These are phyloP conservation scores for Arrhamphus sclerolepis DNA, from an alignment of 2,797 vertebrate species.

Conservation along the genomic window DNA sequence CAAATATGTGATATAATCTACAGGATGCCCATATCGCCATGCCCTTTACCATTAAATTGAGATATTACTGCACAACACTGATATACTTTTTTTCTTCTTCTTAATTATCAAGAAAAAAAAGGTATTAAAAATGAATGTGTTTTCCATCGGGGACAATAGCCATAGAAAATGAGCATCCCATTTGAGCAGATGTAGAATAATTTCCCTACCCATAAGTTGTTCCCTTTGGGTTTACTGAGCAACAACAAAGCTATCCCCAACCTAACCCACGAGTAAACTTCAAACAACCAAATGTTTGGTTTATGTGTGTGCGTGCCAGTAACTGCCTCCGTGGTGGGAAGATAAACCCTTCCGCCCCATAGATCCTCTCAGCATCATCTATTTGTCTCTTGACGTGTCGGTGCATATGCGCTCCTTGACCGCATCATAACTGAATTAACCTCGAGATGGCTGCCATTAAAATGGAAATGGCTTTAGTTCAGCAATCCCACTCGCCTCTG, in stretches of 20 bases:
- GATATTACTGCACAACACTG: neutral
- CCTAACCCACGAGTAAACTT: constrained; percentile 54
- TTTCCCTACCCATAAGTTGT: constrained; percentile 40
- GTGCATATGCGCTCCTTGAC: constrained; percentile 67
- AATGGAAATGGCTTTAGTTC: constrained; percentile 74
- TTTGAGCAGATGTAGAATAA: constrained; percentile 44
- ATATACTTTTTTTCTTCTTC: constrained; percentile 16
- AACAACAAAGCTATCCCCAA: constrained; percentile 46
- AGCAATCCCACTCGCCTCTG: constrained; percentile 68
- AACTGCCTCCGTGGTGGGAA: constrained; percentile 63
- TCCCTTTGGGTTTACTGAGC: constrained; percentile 38
- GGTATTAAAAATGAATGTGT: constrained; percentile 33
- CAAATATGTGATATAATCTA: neutral
- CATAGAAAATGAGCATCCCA: constrained; percentile 38
- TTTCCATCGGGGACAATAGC: constrained; percentile 27
- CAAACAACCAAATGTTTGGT: constrained; percentile 44
- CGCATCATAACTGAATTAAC: constrained; percentile 81
- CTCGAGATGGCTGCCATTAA: constrained; percentile 77
- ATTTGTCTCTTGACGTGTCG: constrained; percentile 74
- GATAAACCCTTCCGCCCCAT: constrained; percentile 73
- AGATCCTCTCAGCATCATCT: constrained; percentile 65
- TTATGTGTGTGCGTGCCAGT: constrained; percentile 24
- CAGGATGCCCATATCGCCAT: neutral
- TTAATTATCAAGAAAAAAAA: constrained; percentile 32
- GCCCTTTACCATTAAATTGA: constrained; percentile 12